Base-by-base conservation (phyloP, 2,797 vertebrate species). In the Rhinella marina region DNA sequence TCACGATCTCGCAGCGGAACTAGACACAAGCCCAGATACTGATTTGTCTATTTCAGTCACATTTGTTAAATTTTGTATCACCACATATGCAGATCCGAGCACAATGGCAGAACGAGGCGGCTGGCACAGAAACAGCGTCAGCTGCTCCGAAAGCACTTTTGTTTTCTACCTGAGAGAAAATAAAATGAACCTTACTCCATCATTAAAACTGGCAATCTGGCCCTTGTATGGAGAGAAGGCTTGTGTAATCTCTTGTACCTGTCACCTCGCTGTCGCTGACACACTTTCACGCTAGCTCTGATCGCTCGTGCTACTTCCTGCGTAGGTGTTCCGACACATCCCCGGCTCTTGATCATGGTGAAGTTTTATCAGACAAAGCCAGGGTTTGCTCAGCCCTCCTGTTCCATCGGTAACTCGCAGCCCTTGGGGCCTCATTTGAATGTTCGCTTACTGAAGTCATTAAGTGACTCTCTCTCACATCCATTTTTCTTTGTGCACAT, bases 301-400 rank as follows among this genome's bases (percentile, higher is more conserved):
- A 72, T 61, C 21, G 81, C 72, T 86, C 73, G 75, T 83, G 88
- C 84, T 86, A 86, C 80, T 83, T 89, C 88, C 88, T 83, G 85
- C 81, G 72, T 89, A 89, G 88, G 88, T 89, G 88, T 89, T 68
- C 88, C 81, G n/a, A 89, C 88, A 89, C 88, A 25, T 89, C 84
- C 73, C 59, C 61, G 75, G 80, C 62, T 76, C 85, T 79, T 54
- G 80, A 86, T 86, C 80, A 78, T 29, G 78, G 59, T 13, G 88
- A 84, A 79, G 88, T 86, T 84, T 70, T 57, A 41, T 78, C 88
- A 89, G 73, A 89, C 88, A 89, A 89, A 86, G 88, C 72, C 88
- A 64, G 84, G 88, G 29, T 82, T 83, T 85, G 88, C 85, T 79
- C 54, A 86, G 88, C 62, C 85, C 59, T 70, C 76, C 79, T 86